These are phyloP conservation scores for Heliothis subflexa DNA, from an alignment of 1,140 invertebrate genomes.

Conservation along the genomic window DNA sequence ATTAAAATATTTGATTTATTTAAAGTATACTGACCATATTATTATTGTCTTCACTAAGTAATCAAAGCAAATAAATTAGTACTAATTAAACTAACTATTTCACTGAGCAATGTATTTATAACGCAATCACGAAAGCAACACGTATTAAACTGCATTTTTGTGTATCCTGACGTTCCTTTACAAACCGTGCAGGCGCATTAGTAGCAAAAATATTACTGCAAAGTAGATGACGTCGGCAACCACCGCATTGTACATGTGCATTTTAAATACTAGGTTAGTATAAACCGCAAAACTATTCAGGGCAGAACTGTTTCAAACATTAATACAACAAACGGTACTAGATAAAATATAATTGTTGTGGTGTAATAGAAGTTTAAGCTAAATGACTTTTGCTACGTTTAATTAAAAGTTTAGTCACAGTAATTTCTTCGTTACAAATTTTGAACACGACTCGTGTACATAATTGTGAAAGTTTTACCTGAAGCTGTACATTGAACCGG, in stretches of 20 bases:
- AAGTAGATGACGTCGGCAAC: constrained; percentile 83
- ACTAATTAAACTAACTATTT: constrained; percentile 45
- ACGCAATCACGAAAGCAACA: constrained; percentile 63
- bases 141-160: constrained; percentile 75
- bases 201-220: constrained; percentile 84
- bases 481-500: background rate
- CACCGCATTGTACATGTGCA: constrained; percentile 82
- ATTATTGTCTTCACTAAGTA: constrained; percentile 53
- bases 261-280: constrained; percentile 81
- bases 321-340: constrained; percentile 63
- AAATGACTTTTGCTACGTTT: too few relatives aligned
- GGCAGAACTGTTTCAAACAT: constrained; percentile 65
- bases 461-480: background rate
- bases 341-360: constrained; percentile 57
- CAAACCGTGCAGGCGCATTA: constrained; percentile 80
- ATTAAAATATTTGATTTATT: constrained; percentile 9
- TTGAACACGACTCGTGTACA: too few relatives aligned
- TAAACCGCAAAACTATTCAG: constrained; percentile 76
- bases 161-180: constrained; percentile 73
- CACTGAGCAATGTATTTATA: constrained; percentile 56
- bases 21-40: constrained; percentile 41
- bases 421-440: too few relatives aligned
- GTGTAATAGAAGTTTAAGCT: constrained; percentile 3
- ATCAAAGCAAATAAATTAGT: constrained; percentile 52
- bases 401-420: too few relatives aligned